Evolutionary conservation across 2,888 invertebrate genomes (phyloP).

Genomic region (Dynastes hyllus): DNA sequence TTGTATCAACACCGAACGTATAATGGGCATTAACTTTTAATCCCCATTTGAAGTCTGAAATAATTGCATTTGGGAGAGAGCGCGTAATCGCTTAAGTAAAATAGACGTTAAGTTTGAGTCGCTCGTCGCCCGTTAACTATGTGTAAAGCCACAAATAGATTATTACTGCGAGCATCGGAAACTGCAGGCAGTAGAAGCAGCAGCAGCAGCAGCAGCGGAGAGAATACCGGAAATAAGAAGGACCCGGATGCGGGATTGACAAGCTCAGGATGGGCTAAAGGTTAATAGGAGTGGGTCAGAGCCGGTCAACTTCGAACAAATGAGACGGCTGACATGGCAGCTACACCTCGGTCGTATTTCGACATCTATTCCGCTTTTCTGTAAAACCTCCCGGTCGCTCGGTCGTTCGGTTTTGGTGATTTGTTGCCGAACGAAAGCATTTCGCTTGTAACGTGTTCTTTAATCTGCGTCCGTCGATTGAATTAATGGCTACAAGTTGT

Average conservation of each 20-base stretch:
- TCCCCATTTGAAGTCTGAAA: slow-evolving; percentile 23
- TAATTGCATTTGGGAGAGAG: slow-evolving; percentile 35
- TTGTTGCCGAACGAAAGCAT: slow-evolving; percentile 40
- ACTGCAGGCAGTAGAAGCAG: slow-evolving; percentile 51
- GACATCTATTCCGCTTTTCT: slow-evolving; percentile 46
- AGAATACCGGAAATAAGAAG: slow-evolving; percentile 56
- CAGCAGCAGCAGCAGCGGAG: slow-evolving; percentile 40
- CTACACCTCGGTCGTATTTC: slow-evolving; percentile 54
- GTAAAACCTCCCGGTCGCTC: slow-evolving; percentile 20
- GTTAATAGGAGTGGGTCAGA: slow-evolving; percentile 65
- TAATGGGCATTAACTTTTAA: slow-evolving; percentile 35
- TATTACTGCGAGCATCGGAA: slow-evolving; percentile 57
- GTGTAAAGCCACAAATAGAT: slow-evolving; percentile 55
- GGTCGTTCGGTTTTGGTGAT: slow-evolving; percentile 36
- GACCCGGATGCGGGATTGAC: slow-evolving; percentile 58
- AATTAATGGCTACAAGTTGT: slow-evolving; percentile 45
- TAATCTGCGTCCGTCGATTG: slow-evolving; percentile 38
- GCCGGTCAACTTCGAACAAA: slow-evolving; percentile 64
- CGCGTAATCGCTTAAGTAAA: slow-evolving; percentile 41
- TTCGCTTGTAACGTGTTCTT: slow-evolving; percentile 47
- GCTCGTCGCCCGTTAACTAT: slow-evolving; percentile 37
- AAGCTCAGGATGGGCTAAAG: slow-evolving; percentile 61
- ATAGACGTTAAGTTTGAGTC: slow-evolving; percentile 38
- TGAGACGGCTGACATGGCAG: slow-evolving; percentile 63
- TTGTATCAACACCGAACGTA: slow-evolving; percentile 26